Base-by-base conservation (phyloP, 2,113 vertebrate genomes). In the Oceanites oceanicus region DNA sequence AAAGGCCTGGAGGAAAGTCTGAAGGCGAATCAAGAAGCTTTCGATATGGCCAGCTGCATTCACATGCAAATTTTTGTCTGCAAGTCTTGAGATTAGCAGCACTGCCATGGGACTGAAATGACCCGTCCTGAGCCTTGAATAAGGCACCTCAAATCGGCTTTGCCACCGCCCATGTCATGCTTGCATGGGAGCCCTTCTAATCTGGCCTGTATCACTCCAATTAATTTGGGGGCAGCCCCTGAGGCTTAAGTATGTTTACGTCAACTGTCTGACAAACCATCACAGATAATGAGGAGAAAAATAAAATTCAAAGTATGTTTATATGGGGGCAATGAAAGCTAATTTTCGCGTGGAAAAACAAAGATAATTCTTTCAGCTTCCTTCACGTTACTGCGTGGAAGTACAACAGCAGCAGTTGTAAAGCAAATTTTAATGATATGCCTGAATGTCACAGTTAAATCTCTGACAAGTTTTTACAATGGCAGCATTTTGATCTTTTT, bases 11-110 rank as follows among this genome's bases (percentile, higher is more conserved):
- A 66, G 73, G 27, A 68, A 79, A 77, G 38, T 9, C 47, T 84
- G 76, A 63, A 74, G 32, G 40, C 77, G 26, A 71, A 84, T 50
- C 81, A 95, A 88, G 83, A 61, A 80, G 23, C 79, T 77, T 81
- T 58, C 1, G 0, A 50, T 5, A 4, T 9, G 36, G 36, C 47
- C 6, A 3, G 8, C 15, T 62, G 26, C 61, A 81, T 91, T 96
- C 86, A 95, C 45, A 94, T 94, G 91, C 73, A 95, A 92, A 95
- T 96, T 47, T 61, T 61, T 66, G 29, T 66, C 85, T 92, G 67
- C 45, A 36, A 83, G 90, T 18, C 10, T 79, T 17, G 20, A 66
- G 81, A 93, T 94, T 93, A 83, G 36, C 29, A 11, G 32, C 29
- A 5, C 12, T 83, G 63, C 67, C 71, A 22, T 38, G 85, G 81